These are phyloP conservation scores for Eumerus sabulonum DNA, from an alignment of 2,888 invertebrate genomes.

Conservation along the genomic window DNA sequence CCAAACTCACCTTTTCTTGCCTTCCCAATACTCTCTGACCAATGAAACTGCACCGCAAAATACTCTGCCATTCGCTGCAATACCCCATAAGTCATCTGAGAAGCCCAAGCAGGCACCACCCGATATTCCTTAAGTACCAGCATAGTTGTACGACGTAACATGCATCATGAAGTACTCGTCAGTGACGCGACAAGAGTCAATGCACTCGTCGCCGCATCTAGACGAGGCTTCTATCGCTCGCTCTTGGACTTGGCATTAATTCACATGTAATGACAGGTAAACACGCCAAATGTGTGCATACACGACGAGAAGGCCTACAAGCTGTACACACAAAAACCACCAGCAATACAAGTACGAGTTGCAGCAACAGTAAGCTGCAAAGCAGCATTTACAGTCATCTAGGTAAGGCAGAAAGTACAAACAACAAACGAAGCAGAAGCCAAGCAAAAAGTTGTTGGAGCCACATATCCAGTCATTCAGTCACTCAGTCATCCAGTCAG, in stretches of 20 bases:
- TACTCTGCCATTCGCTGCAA: conserved; percentile 31
- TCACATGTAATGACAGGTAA: conserved; percentile 67
- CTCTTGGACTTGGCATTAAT: conserved; percentile 68
- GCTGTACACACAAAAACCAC: conserved; percentile 1
- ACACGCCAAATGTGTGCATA: conserved; percentile 63
- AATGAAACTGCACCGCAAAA: conserved; percentile 6
- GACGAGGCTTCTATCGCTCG: conserved; percentile 50
- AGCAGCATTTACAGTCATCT: no score
- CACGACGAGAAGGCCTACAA: conserved; percentile 43
- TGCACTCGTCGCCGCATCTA: conserved; percentile 57
- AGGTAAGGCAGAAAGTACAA: no score
- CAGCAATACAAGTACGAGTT: no score
- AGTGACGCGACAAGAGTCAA: conserved; percentile 52
- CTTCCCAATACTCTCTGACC: no score
- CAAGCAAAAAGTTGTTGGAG: conserved; percentile 17
- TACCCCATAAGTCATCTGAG: conserved; percentile 15
- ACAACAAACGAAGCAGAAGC: conserved; percentile 4
- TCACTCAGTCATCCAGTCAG: conserved; percentile 54
- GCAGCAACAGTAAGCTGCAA: no score
- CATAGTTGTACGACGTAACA: conserved; percentile 21
- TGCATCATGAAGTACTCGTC: no score
- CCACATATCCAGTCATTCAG: conserved; percentile 55
- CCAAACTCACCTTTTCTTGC: no score
- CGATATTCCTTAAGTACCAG: conserved; percentile 17
- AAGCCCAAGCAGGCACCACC: conserved; percentile 30